Percentiles rank a stretch among this genome's conserved stretches.
Evolutionary conservation across 2,888 invertebrate species (phyloP).

Genomic region (Strigamia crassipes): DNA sequence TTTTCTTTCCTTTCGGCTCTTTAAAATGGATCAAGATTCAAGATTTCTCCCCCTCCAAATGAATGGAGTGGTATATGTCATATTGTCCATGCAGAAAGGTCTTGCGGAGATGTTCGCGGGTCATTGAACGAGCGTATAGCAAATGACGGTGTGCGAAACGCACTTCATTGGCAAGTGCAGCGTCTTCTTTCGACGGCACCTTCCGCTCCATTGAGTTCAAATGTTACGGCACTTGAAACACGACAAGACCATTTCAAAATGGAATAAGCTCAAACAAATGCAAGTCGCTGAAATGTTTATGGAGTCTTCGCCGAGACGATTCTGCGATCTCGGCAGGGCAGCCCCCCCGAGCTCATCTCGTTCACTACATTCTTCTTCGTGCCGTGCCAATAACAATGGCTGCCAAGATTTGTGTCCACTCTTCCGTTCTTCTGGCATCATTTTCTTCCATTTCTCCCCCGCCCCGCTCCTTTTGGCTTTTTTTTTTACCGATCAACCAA

Average conservation of each 20-base stretch:
- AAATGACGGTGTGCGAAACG: background rate
- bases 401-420: slow-evolving; percentile 42
- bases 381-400: slow-evolving; percentile 35
- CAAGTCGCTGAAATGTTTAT: slow-evolving; percentile 39
- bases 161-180: slow-evolving; percentile 2
- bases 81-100: slow-evolving; percentile 40
- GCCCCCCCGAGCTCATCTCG: slow-evolving; percentile 12
- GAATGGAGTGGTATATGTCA: slow-evolving; percentile 34
- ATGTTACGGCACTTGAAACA: slow-evolving; percentile 38
- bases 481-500: background rate
- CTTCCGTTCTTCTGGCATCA: slow-evolving; percentile 15
- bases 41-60: background rate
- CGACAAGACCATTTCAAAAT: slow-evolving; percentile 29
- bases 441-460: background rate
- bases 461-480: background rate
- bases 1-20: background rate
- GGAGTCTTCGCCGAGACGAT: slow-evolving; percentile 25
- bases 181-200: slow-evolving; percentile 3
- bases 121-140: slow-evolving; percentile 3
- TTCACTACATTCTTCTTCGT: slow-evolving; percentile 28
- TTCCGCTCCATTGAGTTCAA: slow-evolving; percentile 37
- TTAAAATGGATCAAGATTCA: slow-evolving; percentile 2
- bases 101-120: slow-evolving; percentile 7
- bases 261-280: slow-evolving; percentile 39
- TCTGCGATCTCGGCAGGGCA: slow-evolving; percentile 14